Evolutionary conservation across 1,140 invertebrate genomes (phyloP), one percentile per base, ranked within the genome.

Genomic region (Calephelis virginiensis): DNA sequence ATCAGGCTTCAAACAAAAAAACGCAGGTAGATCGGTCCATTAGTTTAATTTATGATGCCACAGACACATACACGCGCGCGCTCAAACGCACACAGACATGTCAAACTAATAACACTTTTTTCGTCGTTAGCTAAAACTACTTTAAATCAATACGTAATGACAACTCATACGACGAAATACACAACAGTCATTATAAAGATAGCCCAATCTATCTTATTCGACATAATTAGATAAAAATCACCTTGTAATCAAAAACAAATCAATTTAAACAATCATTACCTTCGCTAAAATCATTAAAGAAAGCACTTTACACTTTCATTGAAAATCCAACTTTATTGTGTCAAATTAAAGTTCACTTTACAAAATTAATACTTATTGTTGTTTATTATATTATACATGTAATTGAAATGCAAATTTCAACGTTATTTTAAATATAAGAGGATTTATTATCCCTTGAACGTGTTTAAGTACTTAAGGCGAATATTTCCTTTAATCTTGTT

Each of bases 401-500:
- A 38, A 60, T 46, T 7, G 14, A 53, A 43, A 70, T 47, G 45
- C 28, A 17, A 72, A 64, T 71, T 66, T 67, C n/a, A 61, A 71
- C 65, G 14, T 56, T 72, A 37, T 68, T 37, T 28, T 49, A 5
- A 17, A 48, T 6, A 4, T 4, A 1, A 8, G 13, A 69, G 65
- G 43, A 67, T 63, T 65, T 62, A 70, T 69, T 68, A 72, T 74
- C 11, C 61, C 64, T 66, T 67, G 47, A 13, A 12, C 37, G 61
- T 37, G 48, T 47, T 70, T 49, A 60, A 40, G 9, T 14, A 63
- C 60, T 76, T 76, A 72, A 47, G 71, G 50, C 67, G 67, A 71
- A 73, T 66, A 66, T 69, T 56, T 61, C 64, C 61, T 66, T 63
- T 67, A 63, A 65, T 64, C 49, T 59, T 78, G 76, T 86, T 86